phyloP scores from a whole-genome alignment of 2,888 invertebrate species.

The Drosophila bunnanda region DNA sequence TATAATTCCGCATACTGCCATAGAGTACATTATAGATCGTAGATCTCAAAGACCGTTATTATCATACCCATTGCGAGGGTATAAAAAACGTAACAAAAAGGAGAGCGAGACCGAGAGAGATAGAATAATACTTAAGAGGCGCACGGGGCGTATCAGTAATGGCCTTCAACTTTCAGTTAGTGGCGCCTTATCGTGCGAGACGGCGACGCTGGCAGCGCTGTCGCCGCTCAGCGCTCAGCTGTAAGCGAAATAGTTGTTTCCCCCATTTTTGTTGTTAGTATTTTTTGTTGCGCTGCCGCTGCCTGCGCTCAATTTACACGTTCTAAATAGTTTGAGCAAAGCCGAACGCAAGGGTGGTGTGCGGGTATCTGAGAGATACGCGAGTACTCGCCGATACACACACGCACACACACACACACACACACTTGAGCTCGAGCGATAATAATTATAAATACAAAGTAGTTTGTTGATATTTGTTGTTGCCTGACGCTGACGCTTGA shows the following conservation, averaged over 20 bases:
- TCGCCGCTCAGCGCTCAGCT: constrained; percentile 41
- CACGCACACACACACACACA: constrained; percentile 7
- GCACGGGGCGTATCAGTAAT: constrained; percentile 79
- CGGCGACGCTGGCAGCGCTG: constrained; percentile 57
- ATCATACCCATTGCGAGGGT: constrained; percentile 5
- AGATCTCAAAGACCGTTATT: neutral
- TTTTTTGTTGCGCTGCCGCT: constrained; percentile 1
- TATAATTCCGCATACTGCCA: too few relatives aligned
- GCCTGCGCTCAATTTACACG: constrained; percentile 74
- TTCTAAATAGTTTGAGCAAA: constrained; percentile 69
- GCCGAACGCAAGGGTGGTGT: constrained; percentile 14
- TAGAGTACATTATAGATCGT: neutral
- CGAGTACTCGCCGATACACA: constrained; percentile 74
- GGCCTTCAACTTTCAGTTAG: constrained; percentile 81
- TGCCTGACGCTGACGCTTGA: constrained; percentile 37
- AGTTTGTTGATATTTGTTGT: constrained; percentile 77
- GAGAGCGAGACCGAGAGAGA: constrained; percentile 6
- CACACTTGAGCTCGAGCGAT: constrained; percentile 54
- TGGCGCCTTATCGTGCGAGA: constrained; percentile 75
- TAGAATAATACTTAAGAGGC: constrained; percentile 56
- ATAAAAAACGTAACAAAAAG: constrained; percentile 7
- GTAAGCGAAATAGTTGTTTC: constrained; percentile 72
- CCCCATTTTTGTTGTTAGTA: constrained; percentile 1
- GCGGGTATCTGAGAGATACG: constrained; percentile 69
- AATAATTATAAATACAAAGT: constrained; percentile 80